phyloP scores from a whole-genome alignment of 2,113 vertebrate species.

The Gallinago media region DNA sequence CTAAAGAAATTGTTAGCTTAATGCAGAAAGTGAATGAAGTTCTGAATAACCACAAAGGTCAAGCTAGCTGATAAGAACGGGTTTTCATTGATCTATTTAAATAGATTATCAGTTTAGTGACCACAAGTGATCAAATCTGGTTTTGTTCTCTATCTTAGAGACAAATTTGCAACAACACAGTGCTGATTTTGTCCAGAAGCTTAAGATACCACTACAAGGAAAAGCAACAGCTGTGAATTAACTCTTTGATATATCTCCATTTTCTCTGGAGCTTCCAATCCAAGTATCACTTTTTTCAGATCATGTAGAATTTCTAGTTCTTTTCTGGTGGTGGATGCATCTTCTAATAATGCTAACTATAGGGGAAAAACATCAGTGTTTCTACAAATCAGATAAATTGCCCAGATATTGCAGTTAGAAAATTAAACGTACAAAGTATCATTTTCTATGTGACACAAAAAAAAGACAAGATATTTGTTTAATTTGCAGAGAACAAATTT shows the following conservation, averaged over 20 bases:
- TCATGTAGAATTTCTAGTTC: not conserved
- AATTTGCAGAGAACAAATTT: not conserved
- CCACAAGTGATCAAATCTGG: not conserved
- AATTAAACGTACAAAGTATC: not conserved
- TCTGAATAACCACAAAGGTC: not conserved
- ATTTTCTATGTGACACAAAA: not conserved
- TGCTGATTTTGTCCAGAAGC: not conserved
- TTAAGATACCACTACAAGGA: not conserved
- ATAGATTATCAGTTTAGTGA: conserved; percentile 9
- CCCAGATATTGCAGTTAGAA: not conserved
- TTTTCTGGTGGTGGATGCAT: not conserved
- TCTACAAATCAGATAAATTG: not conserved
- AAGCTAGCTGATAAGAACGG: not conserved
- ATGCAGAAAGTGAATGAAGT: not conserved
- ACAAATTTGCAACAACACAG: not conserved
- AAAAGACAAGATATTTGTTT: not conserved
- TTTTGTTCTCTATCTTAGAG: not conserved
- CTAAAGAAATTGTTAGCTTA: not conserved
- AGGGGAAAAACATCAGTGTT: not conserved
- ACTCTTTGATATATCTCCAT: not conserved
- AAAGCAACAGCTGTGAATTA: not conserved
- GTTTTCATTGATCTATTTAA: not conserved
- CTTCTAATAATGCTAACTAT: not conserved
- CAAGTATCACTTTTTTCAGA: not conserved
- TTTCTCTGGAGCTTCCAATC: not conserved